Evolutionary conservation across 2,797 vertebrate genomes (phyloP).

Genomic region (Macropus fuliginosus): DNA sequence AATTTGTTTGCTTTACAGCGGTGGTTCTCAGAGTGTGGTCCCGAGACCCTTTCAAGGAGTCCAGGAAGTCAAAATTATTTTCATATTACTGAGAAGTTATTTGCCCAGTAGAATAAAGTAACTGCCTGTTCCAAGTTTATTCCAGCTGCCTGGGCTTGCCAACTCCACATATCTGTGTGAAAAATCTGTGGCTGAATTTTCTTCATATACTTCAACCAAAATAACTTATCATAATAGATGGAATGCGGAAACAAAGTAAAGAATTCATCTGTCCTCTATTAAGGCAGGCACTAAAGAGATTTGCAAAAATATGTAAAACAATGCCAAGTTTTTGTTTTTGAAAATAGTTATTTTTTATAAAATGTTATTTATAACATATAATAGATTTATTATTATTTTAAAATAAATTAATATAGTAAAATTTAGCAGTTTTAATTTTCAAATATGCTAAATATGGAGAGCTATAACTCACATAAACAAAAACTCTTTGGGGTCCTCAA

Average conservation of each 20-base stretch:
- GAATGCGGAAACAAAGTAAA: not conserved
- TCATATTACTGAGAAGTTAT: not conserved
- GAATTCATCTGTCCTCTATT: not conserved
- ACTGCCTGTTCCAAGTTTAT: not conserved
- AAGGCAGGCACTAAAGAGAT: not conserved
- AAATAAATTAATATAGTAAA: not conserved
- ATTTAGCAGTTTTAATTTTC: not conserved
- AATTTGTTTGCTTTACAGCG: not conserved
- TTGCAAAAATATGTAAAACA: not conserved
- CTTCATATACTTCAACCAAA: not conserved
- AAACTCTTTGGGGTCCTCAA: not conserved
- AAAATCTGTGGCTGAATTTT: not conserved
- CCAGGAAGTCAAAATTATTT: not conserved
- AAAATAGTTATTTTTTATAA: not conserved
- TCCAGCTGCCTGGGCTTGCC: not conserved
- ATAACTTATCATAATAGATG: not conserved
- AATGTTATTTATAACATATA: not conserved
- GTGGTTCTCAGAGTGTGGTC: not conserved
- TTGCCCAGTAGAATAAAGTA: not conserved
- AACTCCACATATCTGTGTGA: not conserved
- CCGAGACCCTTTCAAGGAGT: not conserved
- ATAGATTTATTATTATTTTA: not conserved
- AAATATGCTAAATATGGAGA: not conserved
- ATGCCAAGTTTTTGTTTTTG: not conserved
- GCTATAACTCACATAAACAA: not conserved